Evolutionary conservation across 2,888 invertebrate genomes (phyloP), one percentile per base, ranked within the genome.

Genomic region (Tanypteryx hageni): DNA sequence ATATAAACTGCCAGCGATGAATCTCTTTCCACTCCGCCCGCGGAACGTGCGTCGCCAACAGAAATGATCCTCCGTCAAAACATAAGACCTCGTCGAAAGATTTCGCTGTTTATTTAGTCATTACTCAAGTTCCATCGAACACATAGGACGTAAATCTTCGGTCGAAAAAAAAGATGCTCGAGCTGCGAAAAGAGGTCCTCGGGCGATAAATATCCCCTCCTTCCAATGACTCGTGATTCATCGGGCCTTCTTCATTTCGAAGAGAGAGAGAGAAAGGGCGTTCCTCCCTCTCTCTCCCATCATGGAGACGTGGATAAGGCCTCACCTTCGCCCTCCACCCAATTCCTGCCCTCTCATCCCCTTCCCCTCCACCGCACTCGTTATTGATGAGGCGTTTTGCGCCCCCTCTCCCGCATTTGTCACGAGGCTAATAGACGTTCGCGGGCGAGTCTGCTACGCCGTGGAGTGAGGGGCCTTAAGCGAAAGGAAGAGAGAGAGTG

Each of bases 381-480:
- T 76, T 76, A 22, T 22, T 76, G 76, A 76, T 22, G 76, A 76
- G 76, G 76, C 76, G 76, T 76, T 76, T 76, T 76, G 76, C 22
- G 76, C 22, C 22, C 76, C 27, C 76, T 27, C 76, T 76, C 4
- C 76, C 76, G 76, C 76, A 76, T 76, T 76, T 76, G 76, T 76
- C 76, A 76, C 22, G 27, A 14, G 76, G 76, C 76, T 76, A 76
- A 76, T 76, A 76, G 76, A 76, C 76, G 22, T 27, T 76, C 76
- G 76, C 76, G 22, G 76, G 27, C 3, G 76, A 27, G 76, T 27
- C 22, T 44, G 44, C 44, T 44, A 44, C 44, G 44, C 44, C 22
- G 76, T 76, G 22, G 76, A 76, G 27, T 76, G 76, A 22, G 76
- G n/a, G n/a, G n/a, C n/a, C n/a, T n/a, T n/a, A n/a, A n/a, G 76